Conservation (phyloP, 23 tunicate species). For the Diplosoma virens region DNA sequence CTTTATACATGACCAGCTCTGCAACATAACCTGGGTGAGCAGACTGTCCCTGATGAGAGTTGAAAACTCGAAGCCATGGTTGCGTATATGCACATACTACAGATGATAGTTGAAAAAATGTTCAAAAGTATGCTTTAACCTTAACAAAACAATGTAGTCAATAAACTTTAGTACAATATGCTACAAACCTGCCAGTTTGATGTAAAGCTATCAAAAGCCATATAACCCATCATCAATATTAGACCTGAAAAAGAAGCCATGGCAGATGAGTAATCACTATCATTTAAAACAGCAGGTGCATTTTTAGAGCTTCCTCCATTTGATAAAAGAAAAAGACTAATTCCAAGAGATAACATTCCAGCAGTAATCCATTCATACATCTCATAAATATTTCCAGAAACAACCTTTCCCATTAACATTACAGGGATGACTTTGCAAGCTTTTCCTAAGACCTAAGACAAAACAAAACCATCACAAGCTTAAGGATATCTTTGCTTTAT, state of each 20-base stretch:
- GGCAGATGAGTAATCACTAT: neutral
- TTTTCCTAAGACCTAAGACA: constrained; percentile 85
- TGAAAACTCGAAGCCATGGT: no score
- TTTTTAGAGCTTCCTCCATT: constrained; percentile 20
- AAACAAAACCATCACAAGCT: no score
- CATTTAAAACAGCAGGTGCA: constrained; percentile 1
- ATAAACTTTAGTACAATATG: no score
- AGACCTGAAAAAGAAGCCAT: constrained; percentile 62
- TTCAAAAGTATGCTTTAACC: no score
- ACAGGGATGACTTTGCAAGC: constrained; percentile 99
- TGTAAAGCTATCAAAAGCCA: constrained; percentile 96
- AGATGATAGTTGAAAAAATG: no score
- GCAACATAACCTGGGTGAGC: no score
- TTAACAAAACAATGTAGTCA: no score
- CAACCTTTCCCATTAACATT: constrained; percentile 99
- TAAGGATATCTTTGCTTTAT: no score
- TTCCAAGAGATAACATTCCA: constrained; percentile 90
- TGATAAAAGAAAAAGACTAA: constrained; percentile 70
- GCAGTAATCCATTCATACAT: constrained; percentile 98
- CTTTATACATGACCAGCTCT: no score
- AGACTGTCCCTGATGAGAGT: no score
- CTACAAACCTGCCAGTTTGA: constrained; percentile 99
- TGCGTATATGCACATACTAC: no score
- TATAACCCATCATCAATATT: constrained; percentile 92
- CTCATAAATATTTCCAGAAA: constrained; percentile 89